Evolutionary conservation across 1,140 invertebrate species (phyloP), one percentile per base, ranked within the genome.

Genomic region (Calephelis virginiensis): DNA sequence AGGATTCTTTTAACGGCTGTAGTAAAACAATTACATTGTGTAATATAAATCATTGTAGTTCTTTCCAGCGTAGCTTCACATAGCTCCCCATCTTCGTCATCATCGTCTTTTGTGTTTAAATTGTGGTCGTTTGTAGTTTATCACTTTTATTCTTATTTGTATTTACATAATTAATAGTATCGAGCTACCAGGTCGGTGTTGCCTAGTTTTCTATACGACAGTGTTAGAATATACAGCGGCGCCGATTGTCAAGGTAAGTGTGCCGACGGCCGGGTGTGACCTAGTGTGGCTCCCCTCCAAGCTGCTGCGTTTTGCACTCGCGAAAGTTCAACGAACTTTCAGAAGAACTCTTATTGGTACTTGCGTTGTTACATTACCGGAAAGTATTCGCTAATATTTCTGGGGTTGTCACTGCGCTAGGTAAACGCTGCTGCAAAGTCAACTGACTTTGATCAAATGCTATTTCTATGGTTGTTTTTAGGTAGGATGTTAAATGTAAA

Each of bases 321-420:
- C 84, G 74, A 86, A 86, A 88, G 88, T 90, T 90, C 88, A 90
- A 85, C 78, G 88, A 90, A 90, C 87, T 75, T 82, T 63, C 69
- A 81, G 82, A 81, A 89, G 85, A 88, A 88, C 88, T 90, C 86
- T 90, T 89, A 80, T 83, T 86, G 80, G 74, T 82, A 83, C 80
- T 83, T 72, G 74, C 81, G 81, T 81, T 86, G 86, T 90, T 90
- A 89, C 88, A 90, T 90, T 90, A 89, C 83, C 85, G 85, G 85
- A 85, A 86, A 82, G 84, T 80, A 82, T 83, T 80, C 86, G 86
- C 88, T 86, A 84, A 82, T 82, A 76, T 68, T 64, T 67, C 67
- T 61, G 45, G 47, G 46, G 45, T 12, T 49, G 47, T 13, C n/a
- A 14, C 40, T 56, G 40, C 49, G 14, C 6, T 43, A 8, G 40